Evolutionary conservation across 2,888 invertebrate genomes (phyloP), one percentile per base, ranked within the genome.

Genomic region (Tholera decimalis): DNA sequence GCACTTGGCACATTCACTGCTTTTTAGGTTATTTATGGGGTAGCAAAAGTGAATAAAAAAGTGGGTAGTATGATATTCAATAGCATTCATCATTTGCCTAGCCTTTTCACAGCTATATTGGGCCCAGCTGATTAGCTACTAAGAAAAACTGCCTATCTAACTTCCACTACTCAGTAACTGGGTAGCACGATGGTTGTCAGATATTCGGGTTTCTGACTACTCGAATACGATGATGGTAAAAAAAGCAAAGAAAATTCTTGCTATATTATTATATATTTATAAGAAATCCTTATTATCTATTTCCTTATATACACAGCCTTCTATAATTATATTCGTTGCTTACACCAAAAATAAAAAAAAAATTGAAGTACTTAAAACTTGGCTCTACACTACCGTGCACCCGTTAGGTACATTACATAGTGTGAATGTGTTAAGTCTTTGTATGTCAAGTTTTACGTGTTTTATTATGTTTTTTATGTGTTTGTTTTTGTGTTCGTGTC

Each of bases 381-480:
- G 58, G 66, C 53, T 39, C 26, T 50, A 35, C 66, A 58, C 66
- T 58, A 3, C 71, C 50, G 57, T 46, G 57, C 67, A 59, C 5
- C 50, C 26, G 6, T 1, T 22, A 49, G 39, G 9, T 20, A 24
- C 11, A 39, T 43, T 8, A 43, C 5, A 47, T 13, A 8, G 39
- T 15, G 89, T 90, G 89, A 89, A 90, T 89, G 88, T 89, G 88
- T 88, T 82, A 85, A 87, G 89, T 88, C 83, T 88, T 87, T 87
- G 84, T 89, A 83, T 86, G 76, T 80, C 82, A 72, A 73, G 63
- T 79, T 69, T 84, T 75, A 86, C 86, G 86, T 90, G 88, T 77
- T n/a, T n/a, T n/a, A 28, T 58, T 73, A 71, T 82, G 74, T 74
- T 79, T 82, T 68, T 75, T 35, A 51, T 79, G 81, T 83, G 74